Conservation (phyloP, 2,113 vertebrate species). For the Chaetodon trifascialis region DNA sequence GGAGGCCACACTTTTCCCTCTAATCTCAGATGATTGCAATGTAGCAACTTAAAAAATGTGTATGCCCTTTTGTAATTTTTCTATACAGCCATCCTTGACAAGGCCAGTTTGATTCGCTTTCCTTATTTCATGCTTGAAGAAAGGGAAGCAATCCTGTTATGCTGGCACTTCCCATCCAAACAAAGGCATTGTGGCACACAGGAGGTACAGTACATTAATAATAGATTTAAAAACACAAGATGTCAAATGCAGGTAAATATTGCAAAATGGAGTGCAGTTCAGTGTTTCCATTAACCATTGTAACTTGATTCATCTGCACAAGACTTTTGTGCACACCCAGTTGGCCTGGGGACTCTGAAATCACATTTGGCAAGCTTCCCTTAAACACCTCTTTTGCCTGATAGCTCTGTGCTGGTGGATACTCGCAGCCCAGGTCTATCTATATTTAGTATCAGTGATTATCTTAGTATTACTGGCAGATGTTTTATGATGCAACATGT, state of each 20-base stretch:
- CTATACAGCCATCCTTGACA: conserved; percentile 16
- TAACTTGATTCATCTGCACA: conserved; percentile 51
- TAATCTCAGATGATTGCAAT: background rate
- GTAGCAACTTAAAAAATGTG: background rate
- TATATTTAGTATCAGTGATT: conserved; percentile 68
- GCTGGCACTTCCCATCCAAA: conserved; percentile 23
- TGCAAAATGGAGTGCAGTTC: conserved; percentile 34
- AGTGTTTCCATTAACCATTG: conserved; percentile 46
- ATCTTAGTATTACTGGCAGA: conserved; percentile 50
- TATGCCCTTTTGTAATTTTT: conserved; percentile 9
- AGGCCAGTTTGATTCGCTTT: conserved; percentile 9
- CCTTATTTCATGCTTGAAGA: conserved; percentile 28
- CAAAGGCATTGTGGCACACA: conserved; percentile 18
- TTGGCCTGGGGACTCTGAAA: conserved; percentile 64
- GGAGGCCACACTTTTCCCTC: background rate
- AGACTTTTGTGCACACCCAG: conserved; percentile 53
- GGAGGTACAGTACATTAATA: conserved; percentile 45
- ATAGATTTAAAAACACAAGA: conserved; percentile 52
- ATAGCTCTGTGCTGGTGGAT: conserved; percentile 51
- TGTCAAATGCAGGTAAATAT: conserved; percentile 54
- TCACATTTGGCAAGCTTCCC: conserved; percentile 66
- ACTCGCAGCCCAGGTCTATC: conserved; percentile 54
- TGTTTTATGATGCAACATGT: conserved; percentile 62
- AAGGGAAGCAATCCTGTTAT: conserved; percentile 30
- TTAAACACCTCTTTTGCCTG: conserved; percentile 63